Evolutionary conservation across 2,888 invertebrate genomes (phyloP).

Genomic region (Dioctria linearis): DNA sequence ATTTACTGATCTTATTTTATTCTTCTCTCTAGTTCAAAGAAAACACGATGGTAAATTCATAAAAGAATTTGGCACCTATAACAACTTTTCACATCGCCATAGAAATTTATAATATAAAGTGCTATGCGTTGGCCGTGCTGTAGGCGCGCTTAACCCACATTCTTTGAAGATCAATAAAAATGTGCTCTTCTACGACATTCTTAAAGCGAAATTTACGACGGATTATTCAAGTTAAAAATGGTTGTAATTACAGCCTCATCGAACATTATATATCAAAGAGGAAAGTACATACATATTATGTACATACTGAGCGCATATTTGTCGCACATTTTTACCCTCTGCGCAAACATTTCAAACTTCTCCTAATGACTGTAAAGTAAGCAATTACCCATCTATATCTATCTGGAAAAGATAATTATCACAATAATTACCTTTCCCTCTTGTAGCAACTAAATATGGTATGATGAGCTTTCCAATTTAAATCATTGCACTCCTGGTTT

Average conservation of each 20-base stretch:
- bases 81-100: slow-evolving; percentile 48
- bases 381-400: slow-evolving; percentile 7
- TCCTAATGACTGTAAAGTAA: slow-evolving; percentile 12
- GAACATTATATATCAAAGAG: slow-evolving; percentile 6
- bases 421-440: slow-evolving; percentile 30
- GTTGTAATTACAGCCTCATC: slow-evolving; percentile 31
- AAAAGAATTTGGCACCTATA: slow-evolving; percentile 51
- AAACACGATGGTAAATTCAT: slow-evolving; percentile 1
- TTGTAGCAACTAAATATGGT: slow-evolving; percentile 4
- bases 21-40: neutral
- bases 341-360: neutral
- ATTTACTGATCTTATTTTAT: slow-evolving; percentile 57
- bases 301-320: neutral
- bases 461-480: slow-evolving; percentile 5
- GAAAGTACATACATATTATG: slow-evolving; percentile 18
- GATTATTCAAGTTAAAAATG: neutral
- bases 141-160: slow-evolving; percentile 24
- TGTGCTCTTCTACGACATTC: slow-evolving; percentile 55
- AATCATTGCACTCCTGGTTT: neutral
- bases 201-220: slow-evolving; percentile 23
- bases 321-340: neutral
- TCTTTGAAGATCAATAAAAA: slow-evolving; percentile 30
- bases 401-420: slow-evolving; percentile 1
- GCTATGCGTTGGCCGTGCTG: neutral
- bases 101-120: no score